These are phyloP conservation scores for Melipona quadrifasciata DNA, from an alignment of 1,140 invertebrate genomes.

Conservation along the genomic window DNA sequence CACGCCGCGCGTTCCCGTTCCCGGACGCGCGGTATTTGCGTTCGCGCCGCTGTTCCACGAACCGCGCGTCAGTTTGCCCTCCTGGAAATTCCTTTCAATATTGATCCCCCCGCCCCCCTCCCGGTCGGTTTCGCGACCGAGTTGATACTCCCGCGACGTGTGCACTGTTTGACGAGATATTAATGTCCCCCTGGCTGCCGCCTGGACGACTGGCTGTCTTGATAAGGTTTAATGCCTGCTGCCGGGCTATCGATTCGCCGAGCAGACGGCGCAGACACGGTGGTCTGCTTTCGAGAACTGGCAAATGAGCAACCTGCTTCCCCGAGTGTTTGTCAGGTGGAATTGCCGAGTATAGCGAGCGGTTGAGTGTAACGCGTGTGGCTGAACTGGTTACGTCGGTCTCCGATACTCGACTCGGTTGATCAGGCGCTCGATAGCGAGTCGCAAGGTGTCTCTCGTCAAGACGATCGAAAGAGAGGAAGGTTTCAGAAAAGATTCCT, in stretches of 20 bases:
- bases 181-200: slow-evolving; percentile 11
- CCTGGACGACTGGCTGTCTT: slow-evolving; percentile 9
- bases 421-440: too few relatives aligned
- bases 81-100: slow-evolving; percentile 42
- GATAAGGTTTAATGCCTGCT: slow-evolving; percentile 28
- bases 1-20: neutral
- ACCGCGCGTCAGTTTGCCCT: slow-evolving; percentile 35
- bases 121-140: too few relatives aligned
- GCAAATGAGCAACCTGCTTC: neutral
- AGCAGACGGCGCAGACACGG: neutral
- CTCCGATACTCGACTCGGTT: too few relatives aligned
- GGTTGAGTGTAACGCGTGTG: neutral
- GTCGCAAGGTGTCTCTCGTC: too few relatives aligned
- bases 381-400: neutral
- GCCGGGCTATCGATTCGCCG: neutral
- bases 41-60: slow-evolving; percentile 12
- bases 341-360: neutral
- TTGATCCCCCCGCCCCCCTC: slow-evolving; percentile 9
- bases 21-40: slow-evolving; percentile 15
- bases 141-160: neutral
- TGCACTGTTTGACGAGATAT: slow-evolving; percentile 41
- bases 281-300: neutral
- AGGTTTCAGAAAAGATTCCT: too few relatives aligned
- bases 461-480: too few relatives aligned
- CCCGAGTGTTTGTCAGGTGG: neutral